Conservation (phyloP, 2,797 vertebrate species). For the Todus mexicanus region DNA sequence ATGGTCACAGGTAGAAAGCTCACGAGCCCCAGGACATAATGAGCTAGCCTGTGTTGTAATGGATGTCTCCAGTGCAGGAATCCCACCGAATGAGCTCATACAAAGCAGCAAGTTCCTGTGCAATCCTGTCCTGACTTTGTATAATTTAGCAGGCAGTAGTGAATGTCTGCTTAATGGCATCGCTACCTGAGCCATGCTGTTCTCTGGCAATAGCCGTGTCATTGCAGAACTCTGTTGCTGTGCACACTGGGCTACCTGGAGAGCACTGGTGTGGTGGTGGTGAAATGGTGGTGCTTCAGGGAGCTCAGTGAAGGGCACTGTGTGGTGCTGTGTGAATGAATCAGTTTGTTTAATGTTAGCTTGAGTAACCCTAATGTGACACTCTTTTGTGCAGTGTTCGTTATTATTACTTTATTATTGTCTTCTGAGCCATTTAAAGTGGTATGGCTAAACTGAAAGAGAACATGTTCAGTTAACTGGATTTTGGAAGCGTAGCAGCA, state of each 20-base stretch:
- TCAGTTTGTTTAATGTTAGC: background rate
- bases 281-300: background rate
- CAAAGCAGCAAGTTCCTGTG: background rate
- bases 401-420: background rate
- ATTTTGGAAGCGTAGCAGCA: background rate
- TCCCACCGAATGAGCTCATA: background rate
- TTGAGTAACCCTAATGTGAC: background rate
- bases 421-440: background rate
- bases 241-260: background rate
- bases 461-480: background rate
- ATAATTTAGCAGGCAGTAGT: background rate
- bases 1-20: background rate
- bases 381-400: background rate
- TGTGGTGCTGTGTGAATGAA: background rate
- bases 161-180: background rate
- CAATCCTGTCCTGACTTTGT: background rate
- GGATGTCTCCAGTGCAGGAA: background rate
- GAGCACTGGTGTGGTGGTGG: background rate
- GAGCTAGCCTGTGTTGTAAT: background rate
- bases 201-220: background rate
- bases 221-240: background rate
- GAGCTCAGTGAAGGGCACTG: background rate
- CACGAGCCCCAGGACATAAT: background rate
- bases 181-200: background rate
- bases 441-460: background rate